Percentiles rank a stretch among this genome's conserved stretches.
These are phyloP conservation scores for Euplagia quadripunctaria DNA, from an alignment of 2,888 invertebrate genomes.

Conservation along the genomic window DNA sequence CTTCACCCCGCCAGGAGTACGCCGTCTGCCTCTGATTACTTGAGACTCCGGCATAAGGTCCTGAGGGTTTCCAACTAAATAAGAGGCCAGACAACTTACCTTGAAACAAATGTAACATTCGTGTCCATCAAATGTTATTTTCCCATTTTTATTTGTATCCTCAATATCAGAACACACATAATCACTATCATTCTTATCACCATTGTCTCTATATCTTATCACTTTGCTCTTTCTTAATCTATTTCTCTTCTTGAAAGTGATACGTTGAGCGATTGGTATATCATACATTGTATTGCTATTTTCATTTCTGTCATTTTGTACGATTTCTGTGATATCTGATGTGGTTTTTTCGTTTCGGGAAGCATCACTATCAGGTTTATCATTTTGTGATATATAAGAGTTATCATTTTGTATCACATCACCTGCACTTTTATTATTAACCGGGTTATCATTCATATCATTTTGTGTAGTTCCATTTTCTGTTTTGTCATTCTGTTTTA, in stretches of 20 bases:
- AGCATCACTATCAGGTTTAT: not conserved
- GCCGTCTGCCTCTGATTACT: no score
- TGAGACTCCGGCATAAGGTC: no score
- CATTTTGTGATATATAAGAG: not conserved
- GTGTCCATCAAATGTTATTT: slow-evolving; percentile 64
- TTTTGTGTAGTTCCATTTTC: not conserved
- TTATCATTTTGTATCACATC: slow-evolving; percentile 9
- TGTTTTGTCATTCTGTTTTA: not conserved
- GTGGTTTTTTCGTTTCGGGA: not conserved
- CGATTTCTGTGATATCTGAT: not conserved
- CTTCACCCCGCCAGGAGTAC: no score
- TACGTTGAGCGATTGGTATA: slow-evolving; percentile 7
- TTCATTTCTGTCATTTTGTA: not conserved
- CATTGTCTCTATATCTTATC: slow-evolving; percentile 17
- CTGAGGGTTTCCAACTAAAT: no score
- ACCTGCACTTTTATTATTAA: not conserved
- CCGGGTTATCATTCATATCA: slow-evolving; percentile 9
- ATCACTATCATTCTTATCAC: slow-evolving; percentile 9
- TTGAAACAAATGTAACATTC: slow-evolving; percentile 80
- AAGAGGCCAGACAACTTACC: slow-evolving; percentile 53
- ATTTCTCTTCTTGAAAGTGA: not conserved
- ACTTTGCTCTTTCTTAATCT: not conserved
- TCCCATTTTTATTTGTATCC: slow-evolving; percentile 35
- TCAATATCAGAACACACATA: slow-evolving; percentile 1
- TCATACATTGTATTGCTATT: slow-evolving; percentile 5